These are phyloP conservation scores for Penaeus japonicus DNA, from an alignment of 1,140 invertebrate species.

Conservation along the genomic window DNA sequence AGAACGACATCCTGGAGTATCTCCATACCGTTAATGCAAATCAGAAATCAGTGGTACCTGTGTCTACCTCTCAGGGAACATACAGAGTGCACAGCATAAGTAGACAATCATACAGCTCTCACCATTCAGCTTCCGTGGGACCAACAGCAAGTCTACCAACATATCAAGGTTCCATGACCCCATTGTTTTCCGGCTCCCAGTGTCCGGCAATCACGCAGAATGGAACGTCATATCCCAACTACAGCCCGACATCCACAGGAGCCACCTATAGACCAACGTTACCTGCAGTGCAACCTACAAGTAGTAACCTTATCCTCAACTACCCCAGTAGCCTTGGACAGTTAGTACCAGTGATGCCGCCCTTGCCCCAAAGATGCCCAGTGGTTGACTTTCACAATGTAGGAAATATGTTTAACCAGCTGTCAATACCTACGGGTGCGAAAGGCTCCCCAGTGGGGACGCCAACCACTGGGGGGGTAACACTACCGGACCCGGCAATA, in stretches of 20 bases:
- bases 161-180: conserved; percentile 24
- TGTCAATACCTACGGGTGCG: conserved; percentile 34
- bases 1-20: conserved; percentile 51
- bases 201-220: conserved; percentile 30
- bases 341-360: conserved; percentile 15
- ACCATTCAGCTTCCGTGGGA: conserved; percentile 24
- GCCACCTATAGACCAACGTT: conserved; percentile 26
- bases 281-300: neutral
- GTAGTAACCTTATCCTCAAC: neutral
- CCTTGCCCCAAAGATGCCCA: conserved; percentile 36
- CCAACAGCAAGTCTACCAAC: conserved; percentile 43
- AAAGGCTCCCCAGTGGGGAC: conserved; percentile 2
- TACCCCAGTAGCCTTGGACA: conserved; percentile 16
- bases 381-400: conserved; percentile 36
- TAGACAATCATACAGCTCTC: conserved; percentile 37
- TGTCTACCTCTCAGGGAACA: conserved; percentile 32
- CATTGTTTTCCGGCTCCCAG: neutral
- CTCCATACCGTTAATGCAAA: conserved; percentile 52
- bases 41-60: conserved; percentile 49
- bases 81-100: conserved; percentile 23
- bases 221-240: conserved; percentile 25
- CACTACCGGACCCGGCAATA: neutral
- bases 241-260: neutral
- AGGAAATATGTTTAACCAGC: conserved; percentile 33
- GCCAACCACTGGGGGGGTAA: neutral